These are phyloP conservation scores for Bactericera cockerelli DNA, from an alignment of 1,140 invertebrate species.

Conservation along the genomic window DNA sequence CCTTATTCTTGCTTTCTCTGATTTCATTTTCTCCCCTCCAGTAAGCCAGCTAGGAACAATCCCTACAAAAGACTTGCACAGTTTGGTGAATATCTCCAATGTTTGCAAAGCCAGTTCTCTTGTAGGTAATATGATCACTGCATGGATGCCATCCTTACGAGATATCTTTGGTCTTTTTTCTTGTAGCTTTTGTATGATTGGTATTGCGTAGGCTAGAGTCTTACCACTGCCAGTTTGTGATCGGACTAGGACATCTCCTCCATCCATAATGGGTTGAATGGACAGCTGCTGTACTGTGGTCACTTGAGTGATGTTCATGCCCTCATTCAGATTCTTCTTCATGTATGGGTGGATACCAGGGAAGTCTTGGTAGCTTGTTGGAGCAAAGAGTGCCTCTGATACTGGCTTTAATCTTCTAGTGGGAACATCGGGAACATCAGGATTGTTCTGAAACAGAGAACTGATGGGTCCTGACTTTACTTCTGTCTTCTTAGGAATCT, in stretches of 20 bases:
- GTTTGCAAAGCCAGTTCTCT: conserved; percentile 25
- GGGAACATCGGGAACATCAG: background rate
- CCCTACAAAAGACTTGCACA: conserved; percentile 75
- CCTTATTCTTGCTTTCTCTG: too few species aligned
- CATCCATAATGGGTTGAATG: conserved; percentile 60
- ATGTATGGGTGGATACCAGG: conserved; percentile 47
- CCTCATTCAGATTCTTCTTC: conserved; percentile 61
- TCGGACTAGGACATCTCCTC: conserved; percentile 65
- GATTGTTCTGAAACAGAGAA: background rate
- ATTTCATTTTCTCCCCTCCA: conserved; percentile 88
- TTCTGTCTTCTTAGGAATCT: background rate
- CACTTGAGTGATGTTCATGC: conserved; percentile 53
- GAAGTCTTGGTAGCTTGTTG: conserved; percentile 40
- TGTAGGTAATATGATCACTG: conserved; percentile 34
- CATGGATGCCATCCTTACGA: conserved; percentile 60
- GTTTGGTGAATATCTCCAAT: conserved; percentile 68
- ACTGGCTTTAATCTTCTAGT: conserved; percentile 39
- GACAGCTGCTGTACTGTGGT: conserved; percentile 74
- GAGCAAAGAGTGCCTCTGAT: conserved; percentile 54
- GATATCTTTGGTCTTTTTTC: conserved; percentile 57
- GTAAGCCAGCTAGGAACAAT: conserved; percentile 76
- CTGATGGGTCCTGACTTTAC: background rate
- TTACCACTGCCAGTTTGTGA: conserved; percentile 89
- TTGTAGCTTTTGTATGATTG: conserved; percentile 56
- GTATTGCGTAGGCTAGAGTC: conserved; percentile 79